A percentile compares a stretch with the other conserved stretches of the same genome.
Conservation (phyloP, 37 sponge, comb jelly and placozoan species). For the Spongilla lacustris region DNA sequence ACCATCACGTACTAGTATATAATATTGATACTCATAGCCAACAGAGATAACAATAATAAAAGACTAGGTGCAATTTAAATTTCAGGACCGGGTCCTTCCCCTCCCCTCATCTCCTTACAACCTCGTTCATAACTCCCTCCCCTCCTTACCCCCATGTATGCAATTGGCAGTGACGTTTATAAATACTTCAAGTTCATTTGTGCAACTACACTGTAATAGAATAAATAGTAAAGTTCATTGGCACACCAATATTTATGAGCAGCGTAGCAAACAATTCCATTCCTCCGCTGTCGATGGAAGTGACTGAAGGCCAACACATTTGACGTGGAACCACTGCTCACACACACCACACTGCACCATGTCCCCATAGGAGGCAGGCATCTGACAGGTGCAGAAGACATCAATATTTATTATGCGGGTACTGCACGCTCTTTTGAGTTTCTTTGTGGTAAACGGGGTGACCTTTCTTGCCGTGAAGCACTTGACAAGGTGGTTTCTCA, state of each 20-base stretch:
- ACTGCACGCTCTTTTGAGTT: neutral
- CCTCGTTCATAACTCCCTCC: slow-evolving; percentile 1
- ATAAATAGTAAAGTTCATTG: neutral
- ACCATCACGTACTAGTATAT: neutral
- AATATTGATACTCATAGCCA: slow-evolving; percentile 1
- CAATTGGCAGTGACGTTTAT: neutral
- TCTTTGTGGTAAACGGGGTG: neutral
- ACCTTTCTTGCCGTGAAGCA: neutral
- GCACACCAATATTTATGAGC: neutral
- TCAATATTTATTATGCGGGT: neutral
- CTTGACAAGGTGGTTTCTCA: neutral
- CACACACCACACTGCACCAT: slow-evolving; percentile 1
- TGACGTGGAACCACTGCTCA: neutral
- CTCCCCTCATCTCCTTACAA: neutral
- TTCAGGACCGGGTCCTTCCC: neutral
- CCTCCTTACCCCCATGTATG: slow-evolving; percentile 1
- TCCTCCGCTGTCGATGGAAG: neutral
- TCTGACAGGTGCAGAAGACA: slow-evolving; percentile 1
- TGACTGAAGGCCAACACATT: slow-evolving; percentile 1
- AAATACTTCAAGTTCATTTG: neutral
- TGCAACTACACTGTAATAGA: slow-evolving; percentile 1
- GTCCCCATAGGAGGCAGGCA: neutral
- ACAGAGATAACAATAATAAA: slow-evolving; percentile 1
- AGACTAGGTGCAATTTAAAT: slow-evolving; percentile 1
- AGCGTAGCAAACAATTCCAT: neutral